Percentiles rank a stretch among this genome's conserved stretches.
Evolutionary conservation across 2,888 invertebrate species (phyloP).

Genomic region (Sympetrum striolatum): DNA sequence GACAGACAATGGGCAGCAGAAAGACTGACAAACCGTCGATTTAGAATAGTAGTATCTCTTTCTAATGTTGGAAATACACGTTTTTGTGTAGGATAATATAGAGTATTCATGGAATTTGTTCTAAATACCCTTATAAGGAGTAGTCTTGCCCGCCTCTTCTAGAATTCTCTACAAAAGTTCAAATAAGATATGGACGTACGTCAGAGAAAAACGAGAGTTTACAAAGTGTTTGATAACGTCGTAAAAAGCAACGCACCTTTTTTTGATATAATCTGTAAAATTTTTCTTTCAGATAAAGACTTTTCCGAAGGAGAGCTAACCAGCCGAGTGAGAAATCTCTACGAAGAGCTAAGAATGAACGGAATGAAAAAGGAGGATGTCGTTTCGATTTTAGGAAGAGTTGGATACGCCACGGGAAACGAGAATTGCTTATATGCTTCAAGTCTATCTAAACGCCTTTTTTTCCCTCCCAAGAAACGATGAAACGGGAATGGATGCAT

Average conservation of each 20-base stretch:
- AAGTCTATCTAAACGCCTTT: neutral
- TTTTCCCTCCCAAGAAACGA: neutral
- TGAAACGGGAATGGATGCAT: neutral
- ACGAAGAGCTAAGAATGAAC: neutral
- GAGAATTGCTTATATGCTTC: neutral
- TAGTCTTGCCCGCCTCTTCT: no score
- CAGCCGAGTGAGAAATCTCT: neutral
- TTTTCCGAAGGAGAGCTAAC: neutral
- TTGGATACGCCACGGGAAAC: neutral
- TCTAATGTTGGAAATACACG: no score
- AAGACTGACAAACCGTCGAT: no score
- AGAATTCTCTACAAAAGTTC: no score
- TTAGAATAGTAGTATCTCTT: no score
- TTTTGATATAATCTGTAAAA: neutral
- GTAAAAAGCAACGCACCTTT: neutral
- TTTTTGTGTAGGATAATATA: no score
- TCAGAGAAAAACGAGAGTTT: neutral
- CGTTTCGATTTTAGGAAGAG: neutral
- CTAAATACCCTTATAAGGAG: no score
- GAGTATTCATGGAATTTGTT: no score
- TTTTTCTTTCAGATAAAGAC: neutral
- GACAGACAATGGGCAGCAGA: no score
- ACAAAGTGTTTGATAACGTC: neutral
- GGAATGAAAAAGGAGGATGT: neutral
- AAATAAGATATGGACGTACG: no score